Base-by-base conservation (phyloP, 30 jellyfish, hydroid and myxozoan species). In the Chrysaora quinquecirrha region DNA sequence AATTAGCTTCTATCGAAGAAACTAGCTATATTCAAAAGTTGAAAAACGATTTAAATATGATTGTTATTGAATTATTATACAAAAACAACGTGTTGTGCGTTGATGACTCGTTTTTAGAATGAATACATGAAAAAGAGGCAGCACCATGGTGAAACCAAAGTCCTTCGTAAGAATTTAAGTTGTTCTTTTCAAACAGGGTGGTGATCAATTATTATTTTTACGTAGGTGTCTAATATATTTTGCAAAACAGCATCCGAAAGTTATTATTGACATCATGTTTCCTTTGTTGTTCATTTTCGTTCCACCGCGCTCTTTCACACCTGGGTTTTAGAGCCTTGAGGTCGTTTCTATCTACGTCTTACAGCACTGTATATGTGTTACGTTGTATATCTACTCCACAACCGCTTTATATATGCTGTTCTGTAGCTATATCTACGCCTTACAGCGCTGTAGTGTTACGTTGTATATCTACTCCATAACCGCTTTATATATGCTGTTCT, bases 71-170 rank as follows among this genome's bases (percentile, higher is more conserved):
- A 38, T 38, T 3, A 38, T 38, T 38, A 38, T 38, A 38, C 11
- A 38, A 38, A 38, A 3, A 38, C 54, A 38, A 38, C 54, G 54
- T 38, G 54, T 14, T 6, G 11, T 38, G 54, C 54, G 54, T 3
- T 38, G 54, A 38, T 3, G 54, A 38, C 54, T 38, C 54, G 14
- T 38, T 38, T n/a, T 38, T 38, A 38, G 54, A 38, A 38, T 38
- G 14, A 38, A 14, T 3, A 38, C 54, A 38, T 14, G 54, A 38
- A 38, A 38, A 38, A 6, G 54, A 38, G 54, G 14, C 54, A 38
- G 54, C 54, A 27, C 90, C 90, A 80, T 80, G 90, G 90, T 66
- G 81, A 80, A 80, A 30, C 11, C 66, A 54, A 80, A 80, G 58
- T 80, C 22, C 34, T 65, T 80, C 52, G 76, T 52, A 80, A 80